Percentiles rank a stretch among this genome's conserved stretches.
phyloP scores from a whole-genome alignment of 2,113 vertebrate species.

The Athene cunicularia region DNA sequence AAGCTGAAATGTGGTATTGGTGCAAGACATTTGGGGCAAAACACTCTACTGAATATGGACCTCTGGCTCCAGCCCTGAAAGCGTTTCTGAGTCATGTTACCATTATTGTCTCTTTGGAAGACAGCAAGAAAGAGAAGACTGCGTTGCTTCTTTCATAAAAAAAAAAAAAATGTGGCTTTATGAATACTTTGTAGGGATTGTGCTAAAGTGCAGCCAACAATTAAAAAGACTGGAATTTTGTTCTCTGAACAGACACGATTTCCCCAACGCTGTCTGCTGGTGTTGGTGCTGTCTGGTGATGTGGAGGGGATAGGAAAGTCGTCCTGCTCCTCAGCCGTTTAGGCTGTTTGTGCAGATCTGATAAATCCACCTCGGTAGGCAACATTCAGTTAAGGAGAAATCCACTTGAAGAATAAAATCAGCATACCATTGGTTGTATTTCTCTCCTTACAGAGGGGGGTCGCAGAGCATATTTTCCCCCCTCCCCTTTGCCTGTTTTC shows the following conservation, averaged over 20 bases:
- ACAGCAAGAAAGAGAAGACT: background rate
- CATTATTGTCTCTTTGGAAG: background rate
- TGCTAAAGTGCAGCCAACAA: background rate
- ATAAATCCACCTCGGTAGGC: background rate
- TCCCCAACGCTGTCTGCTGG: background rate
- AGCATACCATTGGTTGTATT: background rate
- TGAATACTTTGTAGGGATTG: background rate
- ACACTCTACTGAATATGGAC: background rate
- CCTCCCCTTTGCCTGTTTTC: background rate
- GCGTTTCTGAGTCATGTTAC: background rate
- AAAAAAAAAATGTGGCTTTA: background rate
- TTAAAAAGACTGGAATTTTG: background rate
- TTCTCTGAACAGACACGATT: fast-evolving
- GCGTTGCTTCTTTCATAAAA: background rate
- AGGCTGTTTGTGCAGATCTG: background rate
- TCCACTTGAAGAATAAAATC: background rate
- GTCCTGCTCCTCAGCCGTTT: background rate
- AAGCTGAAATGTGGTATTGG: background rate
- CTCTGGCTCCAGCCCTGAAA: background rate
- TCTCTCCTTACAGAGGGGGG: background rate
- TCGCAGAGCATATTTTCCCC: fast-evolving
- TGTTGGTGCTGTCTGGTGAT: background rate
- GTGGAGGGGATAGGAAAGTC: background rate
- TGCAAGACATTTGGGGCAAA: fast-evolving
- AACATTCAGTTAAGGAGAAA: background rate